Percentiles rank a stretch among this genome's conserved stretches.
Conservation (phyloP, 2,113 vertebrate genomes). For the Aramus guarauna region DNA sequence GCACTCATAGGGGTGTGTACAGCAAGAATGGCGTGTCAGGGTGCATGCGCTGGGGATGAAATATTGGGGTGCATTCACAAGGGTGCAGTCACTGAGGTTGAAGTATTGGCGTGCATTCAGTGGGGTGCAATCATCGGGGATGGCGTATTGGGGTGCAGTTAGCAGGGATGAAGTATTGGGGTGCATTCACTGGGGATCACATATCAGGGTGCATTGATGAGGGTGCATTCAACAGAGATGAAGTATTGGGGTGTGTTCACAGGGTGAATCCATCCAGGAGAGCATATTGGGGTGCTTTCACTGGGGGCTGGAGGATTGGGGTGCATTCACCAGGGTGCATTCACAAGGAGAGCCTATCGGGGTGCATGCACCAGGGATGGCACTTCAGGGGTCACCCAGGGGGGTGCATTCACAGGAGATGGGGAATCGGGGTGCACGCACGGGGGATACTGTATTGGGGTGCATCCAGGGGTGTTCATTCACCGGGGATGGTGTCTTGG, state of each 20-base stretch:
- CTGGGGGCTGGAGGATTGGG: background rate
- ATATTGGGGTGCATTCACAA: background rate
- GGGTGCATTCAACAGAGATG: background rate
- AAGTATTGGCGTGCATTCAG: background rate
- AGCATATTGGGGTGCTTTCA: no score
- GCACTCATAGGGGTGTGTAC: rapidly evolving
- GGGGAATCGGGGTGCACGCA: background rate
- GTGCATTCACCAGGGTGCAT: no score
- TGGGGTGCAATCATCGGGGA: background rate
- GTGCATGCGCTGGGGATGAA: background rate
- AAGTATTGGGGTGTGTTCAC: background rate
- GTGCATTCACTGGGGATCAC: background rate
- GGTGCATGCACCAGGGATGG: no score
- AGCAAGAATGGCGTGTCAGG: rapidly evolving
- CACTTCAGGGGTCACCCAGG: rapidly evolving
- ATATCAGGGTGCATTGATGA: background rate
- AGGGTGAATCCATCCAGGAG: no score
- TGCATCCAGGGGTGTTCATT: no score
- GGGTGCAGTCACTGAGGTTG: no score
- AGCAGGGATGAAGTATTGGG: background rate
- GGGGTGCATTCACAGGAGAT: rapidly evolving
- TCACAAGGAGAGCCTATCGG: no score
- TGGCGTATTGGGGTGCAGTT: background rate
- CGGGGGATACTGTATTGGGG: background rate
- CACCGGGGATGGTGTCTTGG: rapidly evolving